Evolutionary conservation across 2,888 invertebrate species (phyloP).

Genomic region (Fragum sueziense): DNA sequence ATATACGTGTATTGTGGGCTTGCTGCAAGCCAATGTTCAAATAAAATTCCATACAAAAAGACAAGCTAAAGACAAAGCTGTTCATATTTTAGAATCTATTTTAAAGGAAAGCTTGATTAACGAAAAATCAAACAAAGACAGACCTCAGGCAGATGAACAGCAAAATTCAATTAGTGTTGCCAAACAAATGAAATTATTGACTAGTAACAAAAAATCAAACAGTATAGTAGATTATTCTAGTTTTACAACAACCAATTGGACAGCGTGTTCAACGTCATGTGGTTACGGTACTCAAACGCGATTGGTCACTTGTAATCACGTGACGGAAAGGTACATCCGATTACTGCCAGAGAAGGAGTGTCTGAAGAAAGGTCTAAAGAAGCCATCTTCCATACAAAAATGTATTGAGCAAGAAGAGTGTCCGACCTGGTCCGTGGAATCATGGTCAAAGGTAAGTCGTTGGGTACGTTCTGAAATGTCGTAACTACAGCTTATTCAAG

Average conservation of each 20-base stretch:
- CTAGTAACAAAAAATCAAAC: constrained; percentile 35
- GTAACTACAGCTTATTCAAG: too few species aligned
- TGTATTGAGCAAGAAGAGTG: constrained; percentile 67
- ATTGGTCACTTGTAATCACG: constrained; percentile 86
- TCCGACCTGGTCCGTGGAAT: constrained; percentile 66
- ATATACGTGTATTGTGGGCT: constrained; percentile 73
- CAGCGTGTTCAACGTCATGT: constrained; percentile 92
- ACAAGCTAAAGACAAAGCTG: constrained; percentile 63
- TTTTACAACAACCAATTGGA: constrained; percentile 87
- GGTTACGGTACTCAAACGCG: constrained; percentile 90
- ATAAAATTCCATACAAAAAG: constrained; percentile 69
- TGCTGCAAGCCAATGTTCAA: constrained; percentile 65
- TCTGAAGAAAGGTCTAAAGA: constrained; percentile 57
- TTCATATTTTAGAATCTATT: constrained; percentile 61
- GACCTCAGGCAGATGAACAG: constrained; percentile 65
- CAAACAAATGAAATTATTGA: constrained; percentile 48
- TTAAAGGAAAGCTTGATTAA: constrained; percentile 52
- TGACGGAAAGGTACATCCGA: constrained; percentile 87
- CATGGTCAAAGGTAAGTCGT: constrained; percentile 72
- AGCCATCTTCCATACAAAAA: constrained; percentile 62
- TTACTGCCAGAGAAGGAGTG: constrained; percentile 78
- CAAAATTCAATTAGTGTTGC: constrained; percentile 37
- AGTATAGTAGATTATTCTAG: constrained; percentile 54
- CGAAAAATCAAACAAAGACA: constrained; percentile 54
- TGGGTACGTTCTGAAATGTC: too few species aligned